Percentiles rank a stretch among this genome's conserved stretches.
Evolutionary conservation across 2,113 vertebrate genomes (phyloP).

Genomic region (Phyllostomus discolor): DNA sequence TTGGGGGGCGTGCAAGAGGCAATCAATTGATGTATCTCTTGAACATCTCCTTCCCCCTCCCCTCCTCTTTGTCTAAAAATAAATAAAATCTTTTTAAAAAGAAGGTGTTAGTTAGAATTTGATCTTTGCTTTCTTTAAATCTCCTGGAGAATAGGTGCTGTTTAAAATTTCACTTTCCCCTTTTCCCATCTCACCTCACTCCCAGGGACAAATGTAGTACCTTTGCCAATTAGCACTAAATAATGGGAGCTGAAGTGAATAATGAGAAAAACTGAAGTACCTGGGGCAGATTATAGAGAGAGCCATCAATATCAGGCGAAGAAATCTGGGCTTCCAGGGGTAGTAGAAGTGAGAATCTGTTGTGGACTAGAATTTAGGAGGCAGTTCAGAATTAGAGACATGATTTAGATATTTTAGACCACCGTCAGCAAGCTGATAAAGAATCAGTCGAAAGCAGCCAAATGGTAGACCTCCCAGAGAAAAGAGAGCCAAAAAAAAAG

Average conservation of each 20-base stretch:
- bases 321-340: not conserved
- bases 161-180: not conserved
- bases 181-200: not conserved
- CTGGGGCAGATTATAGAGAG: too few species aligned
- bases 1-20: too few species aligned
- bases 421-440: not conserved
- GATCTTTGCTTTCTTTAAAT: not conserved
- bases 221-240: not conserved
- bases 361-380: not conserved
- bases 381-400: not conserved
- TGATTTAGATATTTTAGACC: too few species aligned
- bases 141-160: not conserved
- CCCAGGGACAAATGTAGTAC: not conserved
- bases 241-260: not conserved
- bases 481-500: not conserved
- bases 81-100: too few species aligned
- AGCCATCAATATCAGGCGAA: not conserved
- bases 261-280: not conserved
- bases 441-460: not conserved
- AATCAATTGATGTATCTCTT: too few species aligned
- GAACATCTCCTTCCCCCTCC: too few species aligned
- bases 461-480: not conserved
- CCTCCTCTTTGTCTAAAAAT: too few species aligned
- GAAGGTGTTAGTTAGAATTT: not conserved
- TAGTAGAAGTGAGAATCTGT: not conserved